Conservation (phyloP, 2,113 vertebrate genomes). For the Siphamia tubifer region DNA sequence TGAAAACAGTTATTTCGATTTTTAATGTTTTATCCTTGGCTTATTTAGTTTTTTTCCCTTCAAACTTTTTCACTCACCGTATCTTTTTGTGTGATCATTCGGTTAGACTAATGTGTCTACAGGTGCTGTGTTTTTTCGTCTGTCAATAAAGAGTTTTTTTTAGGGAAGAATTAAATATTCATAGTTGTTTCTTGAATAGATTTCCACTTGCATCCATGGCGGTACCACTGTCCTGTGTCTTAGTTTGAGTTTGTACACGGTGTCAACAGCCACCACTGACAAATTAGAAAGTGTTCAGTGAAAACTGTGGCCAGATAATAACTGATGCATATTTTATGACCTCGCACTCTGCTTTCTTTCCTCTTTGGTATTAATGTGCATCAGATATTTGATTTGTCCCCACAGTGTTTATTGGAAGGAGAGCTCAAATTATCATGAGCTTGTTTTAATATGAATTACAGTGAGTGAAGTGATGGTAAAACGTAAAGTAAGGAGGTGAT, state of each 20-base stretch:
- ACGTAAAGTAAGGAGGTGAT: not conserved
- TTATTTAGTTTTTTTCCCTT: too few relatives aligned
- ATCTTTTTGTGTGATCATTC: not conserved
- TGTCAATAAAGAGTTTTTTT: conserved; percentile 41
- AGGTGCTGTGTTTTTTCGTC: conserved; percentile 4
- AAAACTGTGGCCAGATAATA: not conserved
- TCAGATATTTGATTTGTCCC: conserved; percentile 1
- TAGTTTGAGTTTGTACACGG: not conserved
- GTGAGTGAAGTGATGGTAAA: not conserved
- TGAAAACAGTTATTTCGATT: too few relatives aligned
- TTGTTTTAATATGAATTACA: too few relatives aligned
- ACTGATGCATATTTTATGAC: conserved; percentile 19
- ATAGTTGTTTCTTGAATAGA: conserved; percentile 28
- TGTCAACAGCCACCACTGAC: not conserved
- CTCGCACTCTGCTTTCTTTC: not conserved
- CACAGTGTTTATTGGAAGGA: too few relatives aligned
- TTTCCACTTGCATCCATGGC: not conserved
- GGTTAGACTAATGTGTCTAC: conserved; percentile 20
- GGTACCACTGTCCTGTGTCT: not conserved
- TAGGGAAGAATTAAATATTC: conserved; percentile 41
- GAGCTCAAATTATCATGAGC: too few relatives aligned
- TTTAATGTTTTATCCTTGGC: too few relatives aligned
- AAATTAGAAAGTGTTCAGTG: not conserved
- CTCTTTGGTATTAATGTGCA: conserved; percentile 5
- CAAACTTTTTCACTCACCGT: not conserved